Evolutionary conservation across 2,797 vertebrate genomes (phyloP).

Genomic region (Zalophus californianus): DNA sequence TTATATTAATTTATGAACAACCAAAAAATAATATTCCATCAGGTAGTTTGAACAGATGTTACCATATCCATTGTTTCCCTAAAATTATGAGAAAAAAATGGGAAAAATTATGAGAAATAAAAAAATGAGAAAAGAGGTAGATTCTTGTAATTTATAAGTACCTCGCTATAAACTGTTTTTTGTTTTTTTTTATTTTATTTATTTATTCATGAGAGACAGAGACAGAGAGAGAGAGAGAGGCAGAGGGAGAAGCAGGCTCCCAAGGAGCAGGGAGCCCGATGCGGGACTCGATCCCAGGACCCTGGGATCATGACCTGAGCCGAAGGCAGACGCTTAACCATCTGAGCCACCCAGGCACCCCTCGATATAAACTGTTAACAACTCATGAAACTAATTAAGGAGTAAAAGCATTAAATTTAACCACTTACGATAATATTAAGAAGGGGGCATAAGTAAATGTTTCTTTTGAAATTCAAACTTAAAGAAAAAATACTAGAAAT

Average conservation of each 20-base stretch:
- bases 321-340: no score
- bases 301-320: no score
- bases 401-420: conserved; percentile 5
- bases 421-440: neutral
- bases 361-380: neutral
- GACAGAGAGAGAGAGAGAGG: no score
- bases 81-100: neutral
- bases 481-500: neutral
- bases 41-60: neutral
- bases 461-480: neutral
- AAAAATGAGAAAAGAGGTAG: neutral
- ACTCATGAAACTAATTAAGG: neutral
- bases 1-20: conserved; percentile 3
- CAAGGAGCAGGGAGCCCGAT: no score
- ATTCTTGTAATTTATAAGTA: neutral
- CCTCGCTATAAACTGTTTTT: neutral
- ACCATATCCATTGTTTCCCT: neutral
- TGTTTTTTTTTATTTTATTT: no score
- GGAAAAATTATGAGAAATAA: no score
- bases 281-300: no score
- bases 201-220: no score
- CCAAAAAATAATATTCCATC: neutral
- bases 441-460: neutral
- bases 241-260: no score
- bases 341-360: no score